Base-by-base conservation (phyloP, 2,113 vertebrate species). In the Phyllopteryx taeniolatus region DNA sequence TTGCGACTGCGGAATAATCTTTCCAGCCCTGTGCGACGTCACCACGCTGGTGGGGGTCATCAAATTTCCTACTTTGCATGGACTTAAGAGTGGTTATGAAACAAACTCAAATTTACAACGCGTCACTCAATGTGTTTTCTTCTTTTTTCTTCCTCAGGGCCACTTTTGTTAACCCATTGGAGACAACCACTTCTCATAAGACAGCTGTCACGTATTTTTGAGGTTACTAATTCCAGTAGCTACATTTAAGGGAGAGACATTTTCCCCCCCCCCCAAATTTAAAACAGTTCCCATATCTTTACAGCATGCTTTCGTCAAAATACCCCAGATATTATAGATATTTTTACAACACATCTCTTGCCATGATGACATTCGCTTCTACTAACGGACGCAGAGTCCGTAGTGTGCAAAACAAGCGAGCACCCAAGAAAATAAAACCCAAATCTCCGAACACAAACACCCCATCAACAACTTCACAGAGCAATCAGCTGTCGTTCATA, bases 31-130 rank as follows among this genome's bases (percentile, higher is more conserved):
- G 33, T 56, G 81, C 76, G 77, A 83, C 68, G 77, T 87, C 83
- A 87, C 70, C 4, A 68, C 60, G 69, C 80, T 72, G 71, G 35
- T 59, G 72, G 83, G 79, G 31, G 62, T 69, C 82, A 82, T 78
- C 80, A 87, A 88, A 88, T 89, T 78, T 84, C 82, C 79, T 80
- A 75, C 71, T 90, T 83, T 86, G 79, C 72, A 70, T 62, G 80
- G 83, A 83, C 39, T 85, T 90, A 88, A 84, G 72, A 77, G 77
- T 74, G 88, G 83, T 90, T 91, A 91, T 75, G 74, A 87, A 90
- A 87, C 42, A 69, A 86, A 69, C 27, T 42, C 51, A 89, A 87
- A 87, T 79, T 61, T 61, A 66, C 66, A 82, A 71, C 74, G 73
- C 66, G 13, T 75, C 67, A 84, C 67, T 75, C 71, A 74, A 78